These are phyloP conservation scores for Limenitis camilla DNA, from an alignment of 2,888 invertebrate species.

Conservation along the genomic window DNA sequence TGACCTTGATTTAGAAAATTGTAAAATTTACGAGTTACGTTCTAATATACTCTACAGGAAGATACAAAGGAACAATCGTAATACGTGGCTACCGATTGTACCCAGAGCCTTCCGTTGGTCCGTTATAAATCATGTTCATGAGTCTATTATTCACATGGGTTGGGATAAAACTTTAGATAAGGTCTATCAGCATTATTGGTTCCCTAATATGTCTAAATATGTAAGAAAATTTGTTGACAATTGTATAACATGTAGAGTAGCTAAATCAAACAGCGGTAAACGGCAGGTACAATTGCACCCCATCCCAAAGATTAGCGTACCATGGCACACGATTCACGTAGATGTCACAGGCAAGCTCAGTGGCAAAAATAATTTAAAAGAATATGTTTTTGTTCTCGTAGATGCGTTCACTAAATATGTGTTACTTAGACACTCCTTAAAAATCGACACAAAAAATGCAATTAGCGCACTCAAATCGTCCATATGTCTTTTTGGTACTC, in stretches of 20 bases:
- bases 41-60: too few relatives aligned
- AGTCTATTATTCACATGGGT: too few relatives aligned
- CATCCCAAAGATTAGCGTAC: too few relatives aligned
- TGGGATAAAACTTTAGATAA: too few relatives aligned
- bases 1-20: constrained; percentile 6
- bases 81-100: constrained; percentile 7
- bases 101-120: constrained; percentile 5
- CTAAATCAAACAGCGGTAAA: too few relatives aligned
- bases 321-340: constrained; percentile 34
- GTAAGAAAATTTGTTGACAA: too few relatives aligned
- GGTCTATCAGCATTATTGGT: too few relatives aligned
- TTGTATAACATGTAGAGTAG: constrained; percentile 34
- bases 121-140: too few relatives aligned
- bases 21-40: too few relatives aligned
- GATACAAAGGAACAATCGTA: constrained; percentile 9
- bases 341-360: constrained; percentile 31
- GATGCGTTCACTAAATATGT: too few relatives aligned
- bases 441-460: constrained; percentile 24
- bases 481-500: constrained; percentile 20
- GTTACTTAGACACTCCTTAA: constrained; percentile 30
- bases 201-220: too few relatives aligned
- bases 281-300: too few relatives aligned
- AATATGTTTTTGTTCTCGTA: constrained; percentile 30
- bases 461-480: constrained; percentile 12
- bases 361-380: constrained; percentile 30